Conservation (phyloP, 2,797 vertebrate species). For the Molossus alvarezi region DNA sequence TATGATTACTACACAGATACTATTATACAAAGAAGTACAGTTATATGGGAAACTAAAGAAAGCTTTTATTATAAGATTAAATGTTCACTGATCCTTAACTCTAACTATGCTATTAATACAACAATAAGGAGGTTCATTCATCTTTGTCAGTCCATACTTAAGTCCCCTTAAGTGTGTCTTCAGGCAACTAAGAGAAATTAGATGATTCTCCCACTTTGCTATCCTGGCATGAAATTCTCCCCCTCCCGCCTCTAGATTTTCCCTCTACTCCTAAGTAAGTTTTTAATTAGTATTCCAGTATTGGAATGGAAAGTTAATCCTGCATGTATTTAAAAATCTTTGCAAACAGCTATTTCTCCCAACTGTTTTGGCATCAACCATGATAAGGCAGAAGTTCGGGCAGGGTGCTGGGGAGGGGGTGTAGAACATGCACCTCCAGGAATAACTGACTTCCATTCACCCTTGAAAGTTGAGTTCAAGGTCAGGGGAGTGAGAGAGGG, state of each 20-base stretch:
- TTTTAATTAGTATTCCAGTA: conserved; percentile 19
- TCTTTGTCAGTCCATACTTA: conserved; percentile 85
- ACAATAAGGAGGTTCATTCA: conserved; percentile 82
- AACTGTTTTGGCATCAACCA: not conserved
- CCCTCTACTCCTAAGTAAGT: conserved; percentile 61
- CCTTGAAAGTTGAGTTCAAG: conserved; percentile 11
- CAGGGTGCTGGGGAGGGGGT: fast-evolving
- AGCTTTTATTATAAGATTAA: conserved; percentile 86
- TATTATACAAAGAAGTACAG: conserved; percentile 86
- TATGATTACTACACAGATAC: conserved; percentile 85
- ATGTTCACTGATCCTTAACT: conserved; percentile 87
- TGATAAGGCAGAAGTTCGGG: fast-evolving
- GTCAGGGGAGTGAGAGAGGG: not conserved
- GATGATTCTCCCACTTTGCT: conserved; percentile 66
- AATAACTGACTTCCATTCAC: not conserved
- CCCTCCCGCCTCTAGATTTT: not conserved
- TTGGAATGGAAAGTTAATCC: conserved; percentile 7
- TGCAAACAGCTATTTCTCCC: not conserved
- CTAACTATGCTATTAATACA: conserved; percentile 83
- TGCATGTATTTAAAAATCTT: not conserved
- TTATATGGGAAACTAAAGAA: conserved; percentile 88
- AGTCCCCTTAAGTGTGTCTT: conserved; percentile 79
- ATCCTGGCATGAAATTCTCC: conserved; percentile 63
- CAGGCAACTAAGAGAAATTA: conserved; percentile 78
- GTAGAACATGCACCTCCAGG: not conserved